Conservation (phyloP, 2,113 vertebrate species). For the Siphamia tubifer region DNA sequence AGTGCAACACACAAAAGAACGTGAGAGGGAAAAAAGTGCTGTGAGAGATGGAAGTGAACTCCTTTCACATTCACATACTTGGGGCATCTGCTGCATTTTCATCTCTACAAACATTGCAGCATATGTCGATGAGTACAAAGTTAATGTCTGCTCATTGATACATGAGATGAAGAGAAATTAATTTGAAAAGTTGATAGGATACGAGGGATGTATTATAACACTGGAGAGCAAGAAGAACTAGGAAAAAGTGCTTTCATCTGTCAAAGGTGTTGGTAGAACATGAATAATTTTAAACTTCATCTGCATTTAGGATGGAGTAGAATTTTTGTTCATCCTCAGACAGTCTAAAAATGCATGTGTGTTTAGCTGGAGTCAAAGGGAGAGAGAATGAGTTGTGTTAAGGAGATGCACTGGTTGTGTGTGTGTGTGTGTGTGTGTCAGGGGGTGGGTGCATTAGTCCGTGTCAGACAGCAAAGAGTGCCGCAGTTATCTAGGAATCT, state of each 20-base stretch:
- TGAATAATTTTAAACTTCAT: not conserved
- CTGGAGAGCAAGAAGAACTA: too few species aligned
- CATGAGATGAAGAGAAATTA: too few species aligned
- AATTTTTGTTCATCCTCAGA: not conserved
- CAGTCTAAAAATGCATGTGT: slow-evolving; percentile 28
- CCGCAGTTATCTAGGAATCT: slow-evolving; percentile 80
- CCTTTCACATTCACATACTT: slow-evolving; percentile 38
- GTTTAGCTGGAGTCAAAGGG: slow-evolving; percentile 30
- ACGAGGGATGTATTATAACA: too few species aligned
- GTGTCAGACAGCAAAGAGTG: slow-evolving; percentile 80
- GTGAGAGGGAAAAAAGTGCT: slow-evolving; percentile 23
- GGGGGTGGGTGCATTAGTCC: slow-evolving; percentile 75
- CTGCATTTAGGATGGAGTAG: not conserved
- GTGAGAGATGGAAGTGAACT: slow-evolving; percentile 13
- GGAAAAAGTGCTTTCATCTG: not conserved
- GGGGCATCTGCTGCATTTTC: slow-evolving; percentile 47
- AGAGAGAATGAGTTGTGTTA: slow-evolving; percentile 51
- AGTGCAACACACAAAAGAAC: slow-evolving; percentile 53
- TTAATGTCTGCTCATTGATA: not conserved
- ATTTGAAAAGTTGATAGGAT: too few species aligned
- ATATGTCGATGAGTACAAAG: not conserved
- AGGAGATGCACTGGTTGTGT: slow-evolving; percentile 54
- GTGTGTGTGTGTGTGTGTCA: slow-evolving; percentile 29
- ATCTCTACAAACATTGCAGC: slow-evolving; percentile 15
- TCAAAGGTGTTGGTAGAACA: not conserved